Percentiles rank a stretch among this genome's conserved stretches.
Evolutionary conservation across 1,140 invertebrate species (phyloP).

Genomic region (Ephestia elutella): DNA sequence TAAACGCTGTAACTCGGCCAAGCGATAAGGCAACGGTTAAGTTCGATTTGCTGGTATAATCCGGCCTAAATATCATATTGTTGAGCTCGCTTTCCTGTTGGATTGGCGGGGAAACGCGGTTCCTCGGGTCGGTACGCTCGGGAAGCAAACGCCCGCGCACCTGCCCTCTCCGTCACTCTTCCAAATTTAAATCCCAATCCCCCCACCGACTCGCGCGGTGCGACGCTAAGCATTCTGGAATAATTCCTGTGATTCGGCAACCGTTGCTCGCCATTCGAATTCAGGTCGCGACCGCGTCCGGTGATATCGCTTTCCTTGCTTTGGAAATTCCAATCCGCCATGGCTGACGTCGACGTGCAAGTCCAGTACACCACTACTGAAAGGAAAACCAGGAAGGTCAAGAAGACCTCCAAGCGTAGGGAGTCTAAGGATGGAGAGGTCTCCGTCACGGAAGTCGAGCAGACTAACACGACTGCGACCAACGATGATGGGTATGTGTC

Average conservation of each 20-base stretch:
- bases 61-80: conserved; percentile 38
- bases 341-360: conserved; percentile 91
- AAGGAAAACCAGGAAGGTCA: conserved; percentile 91
- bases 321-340: conserved; percentile 63
- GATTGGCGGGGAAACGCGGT: conserved; percentile 42
- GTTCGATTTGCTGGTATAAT: conserved; percentile 11
- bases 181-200: conserved; percentile 73
- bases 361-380: conserved; percentile 88
- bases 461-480: conserved; percentile 78
- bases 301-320: conserved; percentile 58
- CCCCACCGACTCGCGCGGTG: conserved; percentile 51
- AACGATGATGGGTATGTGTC: conserved; percentile 89
- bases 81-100: conserved; percentile 27
- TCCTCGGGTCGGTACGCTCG: conserved; percentile 45
- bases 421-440: conserved; percentile 85
- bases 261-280: conserved; percentile 70
- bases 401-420: conserved; percentile 87
- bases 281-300: conserved; percentile 71
- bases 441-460: conserved; percentile 87
- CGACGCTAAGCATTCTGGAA: conserved; percentile 68
- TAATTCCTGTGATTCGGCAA: conserved; percentile 69
- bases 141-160: conserved; percentile 65
- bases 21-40: conserved; percentile 33
- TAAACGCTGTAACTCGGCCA: conserved; percentile 45
- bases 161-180: conserved; percentile 72